Evolutionary conservation across 2,113 vertebrate genomes (phyloP), one percentile per base, ranked within the genome.

Genomic region (Pluvianellus socialis): DNA sequence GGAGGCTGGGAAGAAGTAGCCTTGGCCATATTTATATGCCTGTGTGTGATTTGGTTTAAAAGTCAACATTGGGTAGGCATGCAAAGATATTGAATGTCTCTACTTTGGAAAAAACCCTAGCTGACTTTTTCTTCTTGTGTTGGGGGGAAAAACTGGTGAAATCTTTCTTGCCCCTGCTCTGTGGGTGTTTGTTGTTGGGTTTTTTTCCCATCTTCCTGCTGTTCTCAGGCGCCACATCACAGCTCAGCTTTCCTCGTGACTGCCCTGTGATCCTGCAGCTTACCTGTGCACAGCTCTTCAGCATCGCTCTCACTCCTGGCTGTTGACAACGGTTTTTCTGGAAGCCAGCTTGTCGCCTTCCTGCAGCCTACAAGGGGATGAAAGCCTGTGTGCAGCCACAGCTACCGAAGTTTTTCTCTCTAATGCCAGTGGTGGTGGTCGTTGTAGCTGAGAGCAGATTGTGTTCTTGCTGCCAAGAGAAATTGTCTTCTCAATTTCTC

Each of bases 1-100:
- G 55, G 40, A 71, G 56, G 32, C 21, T 11, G 30, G 44, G 53
- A n/a, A 14, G 9, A 71, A 59, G 45, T n/a, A 42, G 45, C 23
- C 30, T 67, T 53, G 58, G n/a, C 24, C 2, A 1, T 33, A 7
- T n/a, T 8, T 11, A 7, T 3, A 7, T 35, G 24, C 12, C 11
- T 42, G 14, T 44, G 6, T 47, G 59, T 22, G 30, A 16, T 55
- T 45, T 12, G 33, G 16, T 28, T 70, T 58, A 74, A 53, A 65
- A 91, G n/a, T 75, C 49, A 85, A 3, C 35, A 65, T 53, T 30
- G 77, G 66, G 62, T 55, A 33, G 3, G 10, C 4, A 5, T 9
- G 47, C 26, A 24, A 50, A 62, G 33, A 40, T 50, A 42, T 32
- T 32, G 20, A 83, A 35, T 28, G 61, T 13, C 35, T 63, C 26